Conservation (phyloP, 2,797 vertebrate species). For the Trachurus trachurus region DNA sequence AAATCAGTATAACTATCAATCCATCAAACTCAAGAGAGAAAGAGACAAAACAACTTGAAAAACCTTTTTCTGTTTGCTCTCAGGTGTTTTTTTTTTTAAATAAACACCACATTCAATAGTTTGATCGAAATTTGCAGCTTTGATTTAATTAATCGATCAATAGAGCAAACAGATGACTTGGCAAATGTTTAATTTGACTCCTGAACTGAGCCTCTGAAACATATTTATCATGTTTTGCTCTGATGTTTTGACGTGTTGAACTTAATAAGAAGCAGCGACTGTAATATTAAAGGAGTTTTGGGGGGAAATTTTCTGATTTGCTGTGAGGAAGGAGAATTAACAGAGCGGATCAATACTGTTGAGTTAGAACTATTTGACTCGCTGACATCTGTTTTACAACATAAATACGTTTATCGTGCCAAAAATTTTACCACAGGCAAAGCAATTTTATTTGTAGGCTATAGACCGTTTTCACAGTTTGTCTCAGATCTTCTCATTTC, state of each 20-base stretch:
- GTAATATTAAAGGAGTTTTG: background rate
- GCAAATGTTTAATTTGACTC: slow-evolving; percentile 3
- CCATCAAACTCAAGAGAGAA: background rate
- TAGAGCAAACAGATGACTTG: background rate
- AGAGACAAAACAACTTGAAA: background rate
- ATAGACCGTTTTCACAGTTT: too few species aligned
- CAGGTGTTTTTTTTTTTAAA: too few species aligned
- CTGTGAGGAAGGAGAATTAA: too few species aligned
- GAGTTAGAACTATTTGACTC: background rate
- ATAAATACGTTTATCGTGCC: background rate
- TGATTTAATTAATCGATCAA: too few species aligned
- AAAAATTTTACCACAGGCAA: too few species aligned
- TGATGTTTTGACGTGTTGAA: background rate
- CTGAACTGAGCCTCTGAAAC: background rate
- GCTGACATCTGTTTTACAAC: background rate
- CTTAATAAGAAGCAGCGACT: background rate
- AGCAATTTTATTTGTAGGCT: too few species aligned
- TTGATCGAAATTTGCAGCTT: background rate
- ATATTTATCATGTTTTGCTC: background rate
- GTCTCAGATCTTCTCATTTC: too few species aligned
- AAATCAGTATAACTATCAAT: background rate
- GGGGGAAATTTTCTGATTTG: too few species aligned
- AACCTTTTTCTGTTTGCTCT: too few species aligned
- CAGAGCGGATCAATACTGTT: background rate
- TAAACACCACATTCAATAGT: background rate